Evolutionary conservation across 37 sponge, comb jelly and placozoan genomes (phyloP), one percentile per base, ranked within the genome.

Genomic region (Corticium candelabrum): DNA sequence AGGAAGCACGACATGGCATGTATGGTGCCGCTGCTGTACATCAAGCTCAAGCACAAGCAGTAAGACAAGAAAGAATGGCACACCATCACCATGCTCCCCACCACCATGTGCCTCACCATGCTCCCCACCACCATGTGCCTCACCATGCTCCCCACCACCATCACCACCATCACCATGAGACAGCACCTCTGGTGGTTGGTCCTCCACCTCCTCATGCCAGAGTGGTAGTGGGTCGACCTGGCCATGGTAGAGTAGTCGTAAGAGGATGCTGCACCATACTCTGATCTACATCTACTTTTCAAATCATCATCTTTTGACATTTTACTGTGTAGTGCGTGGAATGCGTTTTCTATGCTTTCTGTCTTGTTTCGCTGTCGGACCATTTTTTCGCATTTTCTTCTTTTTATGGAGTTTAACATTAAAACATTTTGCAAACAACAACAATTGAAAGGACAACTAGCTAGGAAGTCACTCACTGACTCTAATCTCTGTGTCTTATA

Each of bases 1-100:
- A 85, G 83, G 83, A 86, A n/a, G 83, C 80, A 4, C 75, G 41
- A 1, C 87, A 86, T 78, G 87, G 87, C 30, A 82, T 82, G 68
- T 86, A 62, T 68, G 87, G 87, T 0, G 83, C 83, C 31, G 83
- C 87, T 15, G 68, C 83, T 39, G 74, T 78, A 34, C 56, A 76
- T 37, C 27, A 40, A 37, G 74, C 77, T 67, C 82, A 82, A 31
- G 87, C 83, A 2, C 71, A 71, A 37, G 76, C 77, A 2, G 80
- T 82, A 38, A 82, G 82, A 70, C 15, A 86, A 38, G 83, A 86
- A 40, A 30, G 87, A 35, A 80, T 82, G 34, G 35, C 79, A 1
- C 82, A 41, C 67, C 78, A 75, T 27, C 83, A 83, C 38, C 79
- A 78, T 68, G 68, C 30, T 37, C 83, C 68, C 69, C 83, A 78